Evolutionary conservation across 1,140 invertebrate species (phyloP), one percentile per base, ranked within the genome.

Genomic region (Drosophila subpulchrella): DNA sequence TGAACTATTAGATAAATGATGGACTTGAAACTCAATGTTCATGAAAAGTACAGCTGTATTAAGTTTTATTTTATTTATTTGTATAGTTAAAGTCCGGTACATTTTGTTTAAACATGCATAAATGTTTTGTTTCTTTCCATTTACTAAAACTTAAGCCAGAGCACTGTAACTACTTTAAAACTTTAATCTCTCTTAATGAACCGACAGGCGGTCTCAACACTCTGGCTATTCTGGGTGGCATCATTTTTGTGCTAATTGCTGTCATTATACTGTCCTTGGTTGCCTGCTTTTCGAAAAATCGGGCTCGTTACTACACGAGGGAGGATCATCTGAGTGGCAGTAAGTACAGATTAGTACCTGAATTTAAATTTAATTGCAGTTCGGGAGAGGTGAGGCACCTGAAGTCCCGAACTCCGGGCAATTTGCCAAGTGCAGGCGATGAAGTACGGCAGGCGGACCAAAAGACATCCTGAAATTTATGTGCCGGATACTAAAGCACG

Each of bases 261-360:
- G 83, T 90, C 39, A 91, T 92, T 55, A 90, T 92, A 48, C 82
- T 94, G 17, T 81, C 94, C 4, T 92, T 92, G 17, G 93, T 93
- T 7, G 90, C 94, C 48, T 93, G 93, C 46, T 94, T 94, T 80
- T 94, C 94, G 32, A 93, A 93, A 62, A 94, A 95, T 76, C 94
- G 95, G 1, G 95, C 95, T 32, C 74, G 96, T 95, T 91, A 96
- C 95, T 92, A 96, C 94, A 30, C 94, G 94, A 81, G 95, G 95
- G 95, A 95, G 92, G 95, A 95, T 76, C 94, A 95, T 78, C 81
- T 94, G 38, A 83, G 75, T 78, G 85, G 88, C 67, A 89, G 84
- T 88, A 66, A 86, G 86, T 86, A 75, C 27, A 58, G 66, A 71
- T 42, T 60, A 68, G 55, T 32, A 57, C 50, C 44, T 36, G 20